Base-by-base conservation (phyloP, 2,888 invertebrate species). In the Chymomyza caudatula region DNA sequence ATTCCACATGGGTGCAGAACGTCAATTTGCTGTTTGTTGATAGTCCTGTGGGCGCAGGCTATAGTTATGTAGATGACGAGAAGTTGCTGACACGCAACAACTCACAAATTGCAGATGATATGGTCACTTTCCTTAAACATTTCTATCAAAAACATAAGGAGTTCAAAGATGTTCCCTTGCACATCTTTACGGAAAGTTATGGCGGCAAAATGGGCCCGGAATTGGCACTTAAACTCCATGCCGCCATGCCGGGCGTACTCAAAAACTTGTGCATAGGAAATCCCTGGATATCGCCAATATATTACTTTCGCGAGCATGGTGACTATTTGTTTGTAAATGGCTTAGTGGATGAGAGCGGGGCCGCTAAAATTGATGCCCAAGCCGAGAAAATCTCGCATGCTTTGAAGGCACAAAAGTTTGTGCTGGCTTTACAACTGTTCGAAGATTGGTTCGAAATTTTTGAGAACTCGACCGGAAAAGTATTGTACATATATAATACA, bases 141-240 rank as follows among this genome's bases (percentile, higher is more conserved):
- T 95, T 97, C 88, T 93, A 95, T 69, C 80, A 90, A 25, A 87
- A 91, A 15, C 91, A 94, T 81, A 92, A 94, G 0, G 92, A 93
- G 72, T 96, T 96, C 83, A 92, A 93, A 88, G 91, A 89, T 13
- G 92, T 94, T 0, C 95, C 96, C 0, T 91, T 96, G 43, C 97
- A 96, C 87, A 95, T 97, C 69, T 95, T 96, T 83, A 95, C 94
- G 15, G 96, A 97, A 89, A 96, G 96, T 0, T 97, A 97, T 88
- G 97, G 97, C 29, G 97, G 97, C 1, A 97, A 97, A 91, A 97
- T 97, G 96, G 94, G 95, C 0, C 93, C 95, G 0, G 96, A 96
- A 78, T 96, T 97, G 89, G 96, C 94, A 88, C 92, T 78, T 17
- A 85, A 87, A 29, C 67, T 89, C 52, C 57, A 89, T 51, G 79